phyloP scores from a whole-genome alignment of 2,888 invertebrate genomes.

The Xiphydria camelus region DNA sequence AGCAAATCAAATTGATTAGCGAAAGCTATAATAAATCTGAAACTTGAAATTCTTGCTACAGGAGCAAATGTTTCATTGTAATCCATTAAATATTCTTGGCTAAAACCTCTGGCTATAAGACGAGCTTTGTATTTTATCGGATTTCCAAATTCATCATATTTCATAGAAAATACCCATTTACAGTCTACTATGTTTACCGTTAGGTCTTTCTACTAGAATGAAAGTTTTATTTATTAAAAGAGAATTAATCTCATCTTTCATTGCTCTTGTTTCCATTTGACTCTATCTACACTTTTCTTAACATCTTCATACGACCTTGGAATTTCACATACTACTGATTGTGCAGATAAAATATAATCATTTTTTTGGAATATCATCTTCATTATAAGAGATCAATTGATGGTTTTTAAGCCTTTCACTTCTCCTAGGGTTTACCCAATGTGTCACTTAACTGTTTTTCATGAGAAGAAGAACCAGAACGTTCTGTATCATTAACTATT shows the following conservation, averaged over 20 bases:
- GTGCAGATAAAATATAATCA: background rate
- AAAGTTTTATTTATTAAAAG: background rate
- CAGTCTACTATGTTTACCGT: too few relatives aligned
- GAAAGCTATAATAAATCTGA: slow-evolving; percentile 7
- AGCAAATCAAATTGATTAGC: slow-evolving; percentile 3
- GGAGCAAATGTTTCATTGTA: slow-evolving; percentile 5
- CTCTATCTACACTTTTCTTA: slow-evolving; percentile 10
- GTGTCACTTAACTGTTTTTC: background rate
- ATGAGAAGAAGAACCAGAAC: background rate
- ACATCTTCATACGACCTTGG: slow-evolving; percentile 12
- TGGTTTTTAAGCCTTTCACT: slow-evolving; percentile 14
- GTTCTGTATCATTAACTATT: background rate
- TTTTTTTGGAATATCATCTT: slow-evolving; percentile 3
- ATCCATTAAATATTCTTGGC: background rate
- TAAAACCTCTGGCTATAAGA: too few relatives aligned
- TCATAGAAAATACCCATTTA: too few relatives aligned
- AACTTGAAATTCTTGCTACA: slow-evolving; percentile 8
- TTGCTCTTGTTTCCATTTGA: slow-evolving; percentile 8
- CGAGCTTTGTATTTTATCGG: too few relatives aligned
- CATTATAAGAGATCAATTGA: slow-evolving; percentile 6
- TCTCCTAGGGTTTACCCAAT: slow-evolving; percentile 2
- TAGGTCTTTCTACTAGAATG: too few relatives aligned
- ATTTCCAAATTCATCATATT: too few relatives aligned
- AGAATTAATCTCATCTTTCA: background rate
- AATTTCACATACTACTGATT: slow-evolving; percentile 2